Conservation (phyloP, 2,797 vertebrate species). For the Eutrigla gurnardus region DNA sequence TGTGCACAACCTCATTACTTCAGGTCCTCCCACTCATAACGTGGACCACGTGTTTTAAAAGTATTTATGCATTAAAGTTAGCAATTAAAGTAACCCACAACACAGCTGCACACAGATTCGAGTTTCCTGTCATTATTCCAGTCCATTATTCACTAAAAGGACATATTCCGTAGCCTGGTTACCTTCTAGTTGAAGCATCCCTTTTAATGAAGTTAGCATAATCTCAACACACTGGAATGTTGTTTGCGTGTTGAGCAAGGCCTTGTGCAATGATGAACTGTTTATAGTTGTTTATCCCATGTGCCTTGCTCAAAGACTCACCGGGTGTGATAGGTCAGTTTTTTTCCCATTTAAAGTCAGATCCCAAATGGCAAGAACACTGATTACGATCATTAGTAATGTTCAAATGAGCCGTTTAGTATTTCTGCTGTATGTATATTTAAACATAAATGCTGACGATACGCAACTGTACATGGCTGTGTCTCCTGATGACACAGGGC, state of each 20-base stretch:
- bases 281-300: conserved; percentile 32
- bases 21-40: not conserved
- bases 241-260: conserved; percentile 25
- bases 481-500: too few relatives aligned
- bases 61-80: not conserved
- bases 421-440: not conserved
- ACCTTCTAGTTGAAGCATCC: not conserved
- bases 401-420: not conserved
- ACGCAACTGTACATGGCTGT: too few relatives aligned
- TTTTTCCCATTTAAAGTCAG: conserved; percentile 8
- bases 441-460: too few relatives aligned
- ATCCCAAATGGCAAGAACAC: conserved; percentile 1
- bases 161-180: not conserved
- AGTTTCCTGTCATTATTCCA: not conserved
- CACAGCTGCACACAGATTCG: too few relatives aligned
- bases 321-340: not conserved
- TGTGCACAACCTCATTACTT: conserved; percentile 2
- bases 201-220: not conserved
- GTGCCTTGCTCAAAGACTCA: conserved; percentile 1
- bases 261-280: conserved; percentile 12
- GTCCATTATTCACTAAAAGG: fast-evolving
- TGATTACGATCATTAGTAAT: not conserved
- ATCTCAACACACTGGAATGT: conserved; percentile 32
- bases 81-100: not conserved
- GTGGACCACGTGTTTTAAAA: not conserved